Conservation (phyloP, 1,140 invertebrate species). For the Ceratosolen solmsi region DNA sequence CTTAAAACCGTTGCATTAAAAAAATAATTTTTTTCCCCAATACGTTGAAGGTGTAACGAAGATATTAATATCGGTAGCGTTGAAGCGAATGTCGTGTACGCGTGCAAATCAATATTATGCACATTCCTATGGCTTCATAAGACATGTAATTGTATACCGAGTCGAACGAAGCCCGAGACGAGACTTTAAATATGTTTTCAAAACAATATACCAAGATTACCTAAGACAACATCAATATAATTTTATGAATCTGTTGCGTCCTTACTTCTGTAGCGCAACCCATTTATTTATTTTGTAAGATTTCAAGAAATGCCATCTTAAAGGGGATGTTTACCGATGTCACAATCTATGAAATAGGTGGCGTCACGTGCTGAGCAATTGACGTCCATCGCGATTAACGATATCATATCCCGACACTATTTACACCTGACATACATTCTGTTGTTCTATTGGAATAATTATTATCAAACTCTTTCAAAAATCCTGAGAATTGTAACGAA, state of each 20-base stretch:
- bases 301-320: constrained; percentile 12
- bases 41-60: neutral
- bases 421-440: too few species aligned
- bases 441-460: too few species aligned
- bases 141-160: constrained; percentile 48
- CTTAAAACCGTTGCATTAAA: too few species aligned
- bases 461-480: too few species aligned
- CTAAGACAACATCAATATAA: constrained; percentile 35
- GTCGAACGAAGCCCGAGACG: constrained; percentile 44
- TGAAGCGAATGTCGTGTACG: constrained; percentile 43
- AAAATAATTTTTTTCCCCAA: neutral
- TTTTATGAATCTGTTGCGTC: constrained; percentile 35
- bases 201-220: constrained; percentile 39
- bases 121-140: constrained; percentile 47
- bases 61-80: constrained; percentile 42
- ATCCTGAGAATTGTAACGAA: too few species aligned
- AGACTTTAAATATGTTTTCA: constrained; percentile 43
- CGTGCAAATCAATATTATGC: constrained; percentile 50
- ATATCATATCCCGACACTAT: too few species aligned
- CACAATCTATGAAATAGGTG: too few species aligned
- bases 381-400: too few species aligned
- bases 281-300: constrained; percentile 26
- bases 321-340: neutral
- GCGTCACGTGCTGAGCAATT: too few species aligned
- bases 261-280: constrained; percentile 1